Base-by-base conservation (phyloP, 2,113 vertebrate genomes). In the Takifugu bimaculatus region DNA sequence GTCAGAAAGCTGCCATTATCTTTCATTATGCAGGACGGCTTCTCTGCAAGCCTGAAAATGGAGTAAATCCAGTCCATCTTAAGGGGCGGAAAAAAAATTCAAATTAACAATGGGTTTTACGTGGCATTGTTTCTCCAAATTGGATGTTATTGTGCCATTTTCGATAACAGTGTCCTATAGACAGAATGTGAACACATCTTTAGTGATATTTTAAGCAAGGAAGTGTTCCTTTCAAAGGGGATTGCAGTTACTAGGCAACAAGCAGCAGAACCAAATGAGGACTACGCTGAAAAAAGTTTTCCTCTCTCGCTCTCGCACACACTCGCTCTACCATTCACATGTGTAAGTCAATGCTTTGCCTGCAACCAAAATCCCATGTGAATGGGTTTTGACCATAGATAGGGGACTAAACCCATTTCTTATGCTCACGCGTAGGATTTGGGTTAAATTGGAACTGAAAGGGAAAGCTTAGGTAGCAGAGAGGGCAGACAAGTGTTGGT, bases 211-310 rank as follows among this genome's bases (percentile, higher is more conserved):
- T 82, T 84, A 75, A 82, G 83, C 78, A 70, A 72, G 77, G 80
- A 88, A 85, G 77, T 78, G 76, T 79, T 75, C 45, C 71, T 87
- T 89, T 91, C 81, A 87, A 90, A 81, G 82, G 60, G 83, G 72
- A 86, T 77, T 85, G 82, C 29, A 57, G 90, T 92, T 89, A 88
- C 91, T 77, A 90, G 86, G 91, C 91, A 92, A 92, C 91, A 87
- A 83, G 86, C 88, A 80, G 82, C 83, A 81, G 86, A 89, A 80
- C 87, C 82, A 82, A 88, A 86, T 82, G 87, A 87, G 71, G 26
- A 79, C 75, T 83, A 70, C 81, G 81, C 71, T 63, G 55, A 61
- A 75, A 86, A 72, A 72, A 77, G 63, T 65, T 78, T 82, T 26
- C 51, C 29, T 54, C 54, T 57, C 57, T 39, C 68, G 64, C 60